These are phyloP conservation scores for Spodoptera exigua DNA, from an alignment of 2,888 invertebrate genomes.

Conservation along the genomic window DNA sequence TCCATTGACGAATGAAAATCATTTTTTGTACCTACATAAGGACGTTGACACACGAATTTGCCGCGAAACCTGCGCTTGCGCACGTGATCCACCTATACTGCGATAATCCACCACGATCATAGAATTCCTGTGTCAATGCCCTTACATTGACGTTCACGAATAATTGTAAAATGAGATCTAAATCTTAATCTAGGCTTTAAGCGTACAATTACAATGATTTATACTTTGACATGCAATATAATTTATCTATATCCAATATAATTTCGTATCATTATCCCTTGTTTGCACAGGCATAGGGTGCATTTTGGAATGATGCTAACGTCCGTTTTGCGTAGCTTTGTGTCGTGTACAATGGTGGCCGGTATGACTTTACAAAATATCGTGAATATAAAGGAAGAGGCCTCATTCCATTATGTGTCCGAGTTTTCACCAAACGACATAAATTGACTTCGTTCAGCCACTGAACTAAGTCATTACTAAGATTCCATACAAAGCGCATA, in stretches of 20 bases:
- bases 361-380: constrained; percentile 1
- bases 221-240: constrained; percentile 76
- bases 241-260: constrained; percentile 61
- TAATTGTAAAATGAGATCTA: constrained; percentile 55
- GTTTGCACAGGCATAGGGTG: constrained; percentile 24
- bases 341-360: constrained; percentile 19
- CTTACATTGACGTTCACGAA: constrained; percentile 53
- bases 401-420: constrained; percentile 25
- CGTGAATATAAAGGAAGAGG: constrained; percentile 4
- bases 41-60: constrained; percentile 48
- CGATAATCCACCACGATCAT: constrained; percentile 30
- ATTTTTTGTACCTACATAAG: constrained; percentile 58
- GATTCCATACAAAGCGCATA: constrained; percentile 20
- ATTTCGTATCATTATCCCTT: constrained; percentile 65
- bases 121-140: constrained; percentile 52
- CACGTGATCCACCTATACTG: constrained; percentile 26
- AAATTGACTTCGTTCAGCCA: constrained; percentile 23
- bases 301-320: constrained; percentile 28
- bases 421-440: constrained; percentile 17
- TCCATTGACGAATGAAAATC: constrained; percentile 55
- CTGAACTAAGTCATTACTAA: constrained; percentile 29
- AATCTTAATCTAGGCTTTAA: constrained; percentile 60
- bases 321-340: constrained; percentile 13
- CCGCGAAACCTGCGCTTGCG: constrained; percentile 31
- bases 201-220: constrained; percentile 68